Percentiles rank a stretch among this genome's conserved stretches.
phyloP scores from a whole-genome alignment of 2,888 invertebrate genomes.

The Parnassius orleans region DNA sequence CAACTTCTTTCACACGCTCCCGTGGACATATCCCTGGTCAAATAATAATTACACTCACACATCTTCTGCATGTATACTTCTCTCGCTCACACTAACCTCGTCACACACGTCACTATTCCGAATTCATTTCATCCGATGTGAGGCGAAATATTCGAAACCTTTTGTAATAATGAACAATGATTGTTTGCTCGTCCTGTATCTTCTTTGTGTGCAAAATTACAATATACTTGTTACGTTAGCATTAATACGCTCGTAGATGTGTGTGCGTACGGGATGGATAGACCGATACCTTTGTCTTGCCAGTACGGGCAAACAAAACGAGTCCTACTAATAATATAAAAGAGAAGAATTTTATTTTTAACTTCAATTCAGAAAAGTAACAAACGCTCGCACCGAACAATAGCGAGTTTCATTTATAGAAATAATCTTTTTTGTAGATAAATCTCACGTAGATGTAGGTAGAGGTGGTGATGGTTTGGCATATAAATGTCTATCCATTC shows the following conservation, averaged over 20 bases:
- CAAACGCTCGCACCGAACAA: slow-evolving; percentile 76
- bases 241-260: slow-evolving; percentile 65
- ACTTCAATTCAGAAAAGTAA: slow-evolving; percentile 79
- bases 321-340: slow-evolving; percentile 78
- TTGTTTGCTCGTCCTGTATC: slow-evolving; percentile 79
- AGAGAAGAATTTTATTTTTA: slow-evolving; percentile 80
- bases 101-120: slow-evolving; percentile 65
- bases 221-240: slow-evolving; percentile 78
- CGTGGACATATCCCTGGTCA: slow-evolving; percentile 78
- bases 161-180: slow-evolving; percentile 81
- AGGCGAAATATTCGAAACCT: slow-evolving; percentile 78
- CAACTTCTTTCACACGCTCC: slow-evolving; percentile 79
- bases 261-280: slow-evolving; percentile 77
- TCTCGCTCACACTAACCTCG: slow-evolving; percentile 61
- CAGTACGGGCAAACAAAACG: slow-evolving; percentile 78
- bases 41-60: slow-evolving; percentile 79
- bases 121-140: slow-evolving; percentile 77
- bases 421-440: slow-evolving; percentile 80
- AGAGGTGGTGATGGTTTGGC: slow-evolving; percentile 60
- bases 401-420: slow-evolving; percentile 76
- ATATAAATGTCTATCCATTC: slow-evolving; percentile 66
- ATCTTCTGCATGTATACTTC: slow-evolving; percentile 41
- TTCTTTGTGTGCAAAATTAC: slow-evolving; percentile 80
- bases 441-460: slow-evolving; percentile 75
- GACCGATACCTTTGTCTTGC: slow-evolving; percentile 79